A percentile compares a stretch with the other conserved stretches of the same genome.
phyloP scores from a whole-genome alignment of 30 jellyfish, hydroid and myxozoan genomes.

The Nemopilema nomurai region DNA sequence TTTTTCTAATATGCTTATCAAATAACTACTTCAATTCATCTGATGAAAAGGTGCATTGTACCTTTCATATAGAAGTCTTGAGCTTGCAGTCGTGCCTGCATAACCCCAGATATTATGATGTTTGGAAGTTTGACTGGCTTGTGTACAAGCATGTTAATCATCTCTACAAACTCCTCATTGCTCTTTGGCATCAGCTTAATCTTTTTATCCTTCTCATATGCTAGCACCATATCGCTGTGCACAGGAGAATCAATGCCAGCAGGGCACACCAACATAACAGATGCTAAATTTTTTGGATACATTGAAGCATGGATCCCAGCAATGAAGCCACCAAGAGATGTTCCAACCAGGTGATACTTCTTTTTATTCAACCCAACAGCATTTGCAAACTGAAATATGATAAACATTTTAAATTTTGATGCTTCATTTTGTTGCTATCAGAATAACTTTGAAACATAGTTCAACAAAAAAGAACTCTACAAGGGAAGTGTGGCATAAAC shows the following conservation, averaged over 20 bases:
- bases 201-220: constrained; percentile 34
- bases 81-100: constrained; percentile 66
- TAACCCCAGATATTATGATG: constrained; percentile 55
- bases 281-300: constrained; percentile 42
- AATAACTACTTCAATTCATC: no score
- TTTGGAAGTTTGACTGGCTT: constrained; percentile 63
- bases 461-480: no score
- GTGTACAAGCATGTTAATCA: constrained; percentile 60
- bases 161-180: constrained; percentile 49
- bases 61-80: constrained; percentile 53
- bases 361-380: constrained; percentile 60
- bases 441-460: no score
- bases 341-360: constrained; percentile 73
- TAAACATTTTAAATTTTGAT: not conserved
- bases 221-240: constrained; percentile 29
- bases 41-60: not conserved
- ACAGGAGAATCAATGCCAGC: constrained; percentile 66
- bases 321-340: constrained; percentile 77
- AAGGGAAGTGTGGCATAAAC: no score
- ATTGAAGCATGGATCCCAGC: constrained; percentile 77
- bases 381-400: constrained; percentile 68
- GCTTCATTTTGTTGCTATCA: not conserved
- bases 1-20: not conserved
- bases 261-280: constrained; percentile 68
- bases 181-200: constrained; percentile 59